Conservation (phyloP, 2,888 invertebrate species). For the Philereme vetulata region DNA sequence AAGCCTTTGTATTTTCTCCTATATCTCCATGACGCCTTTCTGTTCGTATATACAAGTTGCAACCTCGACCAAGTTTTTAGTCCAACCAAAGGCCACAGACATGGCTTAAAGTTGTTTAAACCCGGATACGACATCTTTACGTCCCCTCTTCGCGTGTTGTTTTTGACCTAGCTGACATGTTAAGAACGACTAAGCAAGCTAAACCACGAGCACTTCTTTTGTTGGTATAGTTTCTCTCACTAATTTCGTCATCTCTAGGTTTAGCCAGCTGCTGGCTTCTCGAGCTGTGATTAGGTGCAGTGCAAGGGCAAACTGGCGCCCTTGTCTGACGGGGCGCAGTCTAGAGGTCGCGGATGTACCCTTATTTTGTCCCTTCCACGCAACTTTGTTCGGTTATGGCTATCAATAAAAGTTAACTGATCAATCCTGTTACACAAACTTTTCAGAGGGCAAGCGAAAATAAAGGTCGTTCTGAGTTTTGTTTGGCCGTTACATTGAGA, state of each 20-base stretch:
- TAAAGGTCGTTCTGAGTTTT: conserved; percentile 15
- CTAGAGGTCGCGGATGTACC: conserved; percentile 79
- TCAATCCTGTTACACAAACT: conserved; percentile 31
- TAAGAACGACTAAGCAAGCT: too few species aligned
- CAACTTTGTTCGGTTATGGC: conserved; percentile 41
- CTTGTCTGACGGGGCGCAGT: conserved; percentile 73
- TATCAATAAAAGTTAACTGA: conserved; percentile 34
- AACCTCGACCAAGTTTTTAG: too few species aligned
- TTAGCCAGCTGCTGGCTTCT: conserved; percentile 7
- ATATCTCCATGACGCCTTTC: too few species aligned
- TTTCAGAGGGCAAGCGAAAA: conserved; percentile 23
- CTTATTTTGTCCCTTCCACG: conserved; percentile 58
- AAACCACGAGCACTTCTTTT: too few species aligned
- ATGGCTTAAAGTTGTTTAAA: too few species aligned
- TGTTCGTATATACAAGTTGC: too few species aligned
- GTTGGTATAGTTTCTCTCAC: too few species aligned
- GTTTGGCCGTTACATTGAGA: neutral
- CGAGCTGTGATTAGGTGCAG: conserved; percentile 47
- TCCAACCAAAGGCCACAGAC: too few species aligned
- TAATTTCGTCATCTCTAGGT: neutral
- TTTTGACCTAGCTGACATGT: too few species aligned
- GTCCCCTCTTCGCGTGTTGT: too few species aligned
- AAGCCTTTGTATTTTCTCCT: too few species aligned
- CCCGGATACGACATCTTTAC: too few species aligned
- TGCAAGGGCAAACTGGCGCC: conserved; percentile 74